Percentiles rank a stretch among this genome's conserved stretches.
These are phyloP conservation scores for Monochamus saltuarius DNA, from an alignment of 1,140 invertebrate species.

Conservation along the genomic window DNA sequence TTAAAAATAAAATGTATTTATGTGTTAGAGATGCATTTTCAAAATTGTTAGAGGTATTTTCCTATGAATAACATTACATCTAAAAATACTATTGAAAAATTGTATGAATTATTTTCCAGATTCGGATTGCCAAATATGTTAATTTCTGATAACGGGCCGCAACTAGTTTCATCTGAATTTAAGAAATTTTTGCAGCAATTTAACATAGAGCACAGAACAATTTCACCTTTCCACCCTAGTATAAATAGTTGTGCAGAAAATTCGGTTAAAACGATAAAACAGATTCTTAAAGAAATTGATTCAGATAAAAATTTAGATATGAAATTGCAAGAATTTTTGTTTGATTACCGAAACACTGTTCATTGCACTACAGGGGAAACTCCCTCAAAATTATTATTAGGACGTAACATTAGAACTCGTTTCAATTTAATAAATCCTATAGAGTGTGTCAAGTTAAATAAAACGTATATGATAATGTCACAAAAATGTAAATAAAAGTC, in stretches of 20 bases:
- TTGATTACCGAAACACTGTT: no score
- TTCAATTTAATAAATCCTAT: no score
- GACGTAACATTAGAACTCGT: no score
- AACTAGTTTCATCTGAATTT: conserved; percentile 22
- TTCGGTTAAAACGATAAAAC: no score
- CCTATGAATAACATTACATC: conserved; percentile 23
- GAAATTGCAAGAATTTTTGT: no score
- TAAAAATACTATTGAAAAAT: conserved; percentile 21
- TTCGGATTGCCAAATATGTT: conserved; percentile 34
- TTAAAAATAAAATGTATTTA: conserved; percentile 30
- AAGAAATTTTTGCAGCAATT: conserved; percentile 25
- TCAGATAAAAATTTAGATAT: no score
- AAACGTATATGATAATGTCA: no score
- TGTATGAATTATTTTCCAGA: conserved; percentile 21
- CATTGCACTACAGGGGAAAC: no score
- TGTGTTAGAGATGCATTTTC: conserved; percentile 38
- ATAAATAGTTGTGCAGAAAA: conserved; percentile 28
- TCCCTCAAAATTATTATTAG: no score
- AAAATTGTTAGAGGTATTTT: conserved; percentile 42
- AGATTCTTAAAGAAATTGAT: no score
- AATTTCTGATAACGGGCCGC: conserved; percentile 35
- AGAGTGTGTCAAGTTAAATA: no score
- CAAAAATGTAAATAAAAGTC: neutral
- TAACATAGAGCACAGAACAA: conserved; percentile 28
- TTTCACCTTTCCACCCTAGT: conserved; percentile 29